Evolutionary conservation across 2,113 vertebrate species (phyloP).

Genomic region (Cochlearius cochlearius): DNA sequence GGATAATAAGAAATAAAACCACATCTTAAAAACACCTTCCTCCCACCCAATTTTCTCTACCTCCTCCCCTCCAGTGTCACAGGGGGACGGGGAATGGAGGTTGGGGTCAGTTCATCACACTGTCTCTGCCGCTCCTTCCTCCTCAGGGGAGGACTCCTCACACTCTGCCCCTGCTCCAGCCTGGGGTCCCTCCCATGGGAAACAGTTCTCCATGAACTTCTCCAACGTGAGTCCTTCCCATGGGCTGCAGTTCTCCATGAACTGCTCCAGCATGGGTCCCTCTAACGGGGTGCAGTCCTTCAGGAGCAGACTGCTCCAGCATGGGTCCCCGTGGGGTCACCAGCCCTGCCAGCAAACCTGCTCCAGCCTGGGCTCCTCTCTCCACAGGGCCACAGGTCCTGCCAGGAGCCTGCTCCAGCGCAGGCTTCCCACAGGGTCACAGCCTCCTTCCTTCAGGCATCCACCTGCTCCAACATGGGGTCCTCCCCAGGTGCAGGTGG

Average conservation of each 20-base stretch:
- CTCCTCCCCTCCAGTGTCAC: fast-evolving
- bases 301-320: background rate
- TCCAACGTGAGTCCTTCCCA: too few species aligned
- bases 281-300: too few species aligned
- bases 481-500: too few species aligned
- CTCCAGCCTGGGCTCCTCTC: background rate
- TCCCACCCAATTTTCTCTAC: background rate
- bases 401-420: background rate
- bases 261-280: background rate
- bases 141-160: background rate
- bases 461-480: fast-evolving
- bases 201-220: too few species aligned
- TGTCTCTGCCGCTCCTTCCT: background rate
- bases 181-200: background rate
- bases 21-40: background rate
- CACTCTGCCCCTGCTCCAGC: background rate
- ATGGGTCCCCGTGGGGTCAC: background rate
- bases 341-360: background rate
- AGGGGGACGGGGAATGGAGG: background rate
- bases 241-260: too few species aligned
- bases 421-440: background rate
- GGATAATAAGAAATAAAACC: background rate
- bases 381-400: background rate
- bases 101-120: background rate
- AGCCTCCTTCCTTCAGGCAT: background rate